Evolutionary conservation across 2,797 vertebrate genomes (phyloP).

Genomic region (Antennarius maculatus): DNA sequence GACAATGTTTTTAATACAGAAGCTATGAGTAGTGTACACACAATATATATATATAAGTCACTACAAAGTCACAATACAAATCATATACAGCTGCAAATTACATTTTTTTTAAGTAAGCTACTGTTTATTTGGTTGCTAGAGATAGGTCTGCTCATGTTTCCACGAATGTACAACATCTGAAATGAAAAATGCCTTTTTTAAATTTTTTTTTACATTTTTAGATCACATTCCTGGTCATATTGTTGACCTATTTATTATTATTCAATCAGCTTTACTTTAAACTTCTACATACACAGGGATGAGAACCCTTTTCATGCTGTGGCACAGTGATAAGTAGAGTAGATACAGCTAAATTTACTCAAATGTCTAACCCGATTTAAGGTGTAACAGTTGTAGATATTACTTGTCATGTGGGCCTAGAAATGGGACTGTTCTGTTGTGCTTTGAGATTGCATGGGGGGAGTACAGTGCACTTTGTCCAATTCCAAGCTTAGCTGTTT

Average conservation of each 20-base stretch:
- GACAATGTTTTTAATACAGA: neutral
- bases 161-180: too few species aligned
- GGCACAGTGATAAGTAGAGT: neutral
- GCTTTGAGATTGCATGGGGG: constrained; percentile 4
- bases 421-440: constrained; percentile 3
- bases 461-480: constrained; percentile 2
- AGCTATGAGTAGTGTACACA: neutral
- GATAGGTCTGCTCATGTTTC: too few species aligned
- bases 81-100: neutral
- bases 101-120: constrained; percentile 10
- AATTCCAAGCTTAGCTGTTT: neutral
- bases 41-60: constrained; percentile 1
- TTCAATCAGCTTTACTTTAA: constrained; percentile 3
- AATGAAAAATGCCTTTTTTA: too few species aligned
- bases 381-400: constrained; percentile 1
- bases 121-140: too few species aligned
- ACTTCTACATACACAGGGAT: neutral
- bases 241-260: too few species aligned
- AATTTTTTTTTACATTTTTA: too few species aligned
- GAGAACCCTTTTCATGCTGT: neutral
- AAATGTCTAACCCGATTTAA: constrained; percentile 1
- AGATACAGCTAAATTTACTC: neutral
- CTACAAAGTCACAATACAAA: constrained; percentile 4
- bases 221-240: too few species aligned
- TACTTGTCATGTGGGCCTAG: constrained; percentile 1